Percentiles rank a stretch among this genome's conserved stretches.
phyloP scores from a whole-genome alignment of 92 coral and sea anemone genomes.

The Porites divaricata region DNA sequence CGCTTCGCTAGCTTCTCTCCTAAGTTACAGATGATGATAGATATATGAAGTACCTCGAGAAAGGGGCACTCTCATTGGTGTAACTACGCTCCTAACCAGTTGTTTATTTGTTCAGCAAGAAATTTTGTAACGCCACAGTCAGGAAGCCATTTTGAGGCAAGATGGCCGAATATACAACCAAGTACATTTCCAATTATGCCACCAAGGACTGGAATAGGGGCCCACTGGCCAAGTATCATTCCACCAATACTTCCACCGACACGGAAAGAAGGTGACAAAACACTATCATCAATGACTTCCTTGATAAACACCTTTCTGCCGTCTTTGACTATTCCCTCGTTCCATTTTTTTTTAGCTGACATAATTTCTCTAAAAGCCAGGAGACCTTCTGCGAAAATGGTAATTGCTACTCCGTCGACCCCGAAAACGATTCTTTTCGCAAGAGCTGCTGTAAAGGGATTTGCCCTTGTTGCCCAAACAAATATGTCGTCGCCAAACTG shows the following conservation, averaged over 20 bases:
- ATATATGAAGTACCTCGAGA: too few relatives aligned
- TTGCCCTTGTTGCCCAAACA: too few relatives aligned
- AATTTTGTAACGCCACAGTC: background rate
- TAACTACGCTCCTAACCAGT: background rate
- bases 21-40: too few relatives aligned
- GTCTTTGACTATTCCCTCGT: background rate
- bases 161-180: slow-evolving; percentile 4
- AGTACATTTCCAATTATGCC: background rate
- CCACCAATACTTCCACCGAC: background rate
- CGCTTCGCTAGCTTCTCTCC: too few relatives aligned
- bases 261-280: background rate
- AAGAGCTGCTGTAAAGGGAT: background rate
- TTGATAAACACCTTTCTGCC: slow-evolving; percentile 17
- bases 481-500: too few relatives aligned
- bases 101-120: background rate
- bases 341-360: slow-evolving; percentile 1
- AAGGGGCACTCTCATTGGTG: too few relatives aligned
- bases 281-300: slow-evolving; percentile 15
- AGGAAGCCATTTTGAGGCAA: background rate
- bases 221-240: background rate
- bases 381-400: background rate
- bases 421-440: too few relatives aligned
- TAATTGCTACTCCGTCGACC: background rate
- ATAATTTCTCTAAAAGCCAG: background rate
- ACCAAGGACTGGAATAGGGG: slow-evolving; percentile 24